A percentile compares a stretch with the other conserved stretches of the same genome.
These are phyloP conservation scores for Coregonus clupeaformis DNA, from an alignment of 2,113 vertebrate genomes.

Conservation along the genomic window DNA sequence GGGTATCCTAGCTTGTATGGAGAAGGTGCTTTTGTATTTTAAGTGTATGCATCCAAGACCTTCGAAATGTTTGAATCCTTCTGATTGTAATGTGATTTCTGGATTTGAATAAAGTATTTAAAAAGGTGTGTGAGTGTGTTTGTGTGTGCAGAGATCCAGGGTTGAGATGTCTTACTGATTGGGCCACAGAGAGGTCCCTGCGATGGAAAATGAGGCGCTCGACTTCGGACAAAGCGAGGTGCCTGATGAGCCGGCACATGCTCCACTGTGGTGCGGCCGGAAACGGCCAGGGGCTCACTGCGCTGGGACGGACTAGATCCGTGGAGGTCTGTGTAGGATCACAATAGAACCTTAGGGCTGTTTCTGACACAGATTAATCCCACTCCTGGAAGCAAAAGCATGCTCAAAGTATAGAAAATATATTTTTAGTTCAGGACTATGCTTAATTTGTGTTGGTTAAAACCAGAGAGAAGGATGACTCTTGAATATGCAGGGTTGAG, in stretches of 20 bases:
- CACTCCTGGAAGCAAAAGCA: no score
- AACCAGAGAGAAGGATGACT: no score
- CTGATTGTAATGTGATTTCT: no score
- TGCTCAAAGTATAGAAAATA: no score
- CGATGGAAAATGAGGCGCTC: constrained; percentile 95
- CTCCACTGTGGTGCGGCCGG: constrained; percentile 92
- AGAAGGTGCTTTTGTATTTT: neutral
- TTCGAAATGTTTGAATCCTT: no score
- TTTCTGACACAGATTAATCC: no score
- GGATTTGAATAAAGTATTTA: no score
- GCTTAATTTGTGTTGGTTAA: no score
- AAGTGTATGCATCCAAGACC: no score
- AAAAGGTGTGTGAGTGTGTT: neutral
- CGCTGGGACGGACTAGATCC: constrained; percentile 92
- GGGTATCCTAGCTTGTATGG: neutral
- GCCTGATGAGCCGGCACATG: constrained; percentile 94
- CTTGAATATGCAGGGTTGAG: no score
- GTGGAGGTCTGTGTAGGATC: constrained; percentile 82
- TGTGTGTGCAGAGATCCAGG: neutral
- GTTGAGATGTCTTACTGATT: constrained; percentile 84
- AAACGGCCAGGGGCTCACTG: constrained; percentile 88
- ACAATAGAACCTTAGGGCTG: no score
- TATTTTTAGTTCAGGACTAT: no score
- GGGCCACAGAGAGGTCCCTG: constrained; percentile 90
- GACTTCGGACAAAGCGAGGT: constrained; percentile 93